A percentile compares a stretch with the other conserved stretches of the same genome.
phyloP scores from a whole-genome alignment of 2,888 invertebrate species.

The Agonopterix subpropinquella region DNA sequence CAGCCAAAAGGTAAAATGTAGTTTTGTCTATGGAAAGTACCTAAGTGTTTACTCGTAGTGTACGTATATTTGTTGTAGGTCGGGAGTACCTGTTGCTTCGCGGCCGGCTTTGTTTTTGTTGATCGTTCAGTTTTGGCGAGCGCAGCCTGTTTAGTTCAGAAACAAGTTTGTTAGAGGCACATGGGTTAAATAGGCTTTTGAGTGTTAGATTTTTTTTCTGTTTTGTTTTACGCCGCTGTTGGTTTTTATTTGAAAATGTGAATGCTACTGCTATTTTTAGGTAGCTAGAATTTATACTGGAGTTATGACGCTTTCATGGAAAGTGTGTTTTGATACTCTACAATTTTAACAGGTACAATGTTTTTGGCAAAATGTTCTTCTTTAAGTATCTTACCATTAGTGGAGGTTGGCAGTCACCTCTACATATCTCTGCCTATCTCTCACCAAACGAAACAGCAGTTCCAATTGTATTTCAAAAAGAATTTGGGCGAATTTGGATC shows the following conservation, averaged over 20 bases:
- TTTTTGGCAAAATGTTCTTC: too few relatives aligned
- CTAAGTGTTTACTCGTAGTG: neutral
- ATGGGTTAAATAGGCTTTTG: slow-evolving; percentile 11
- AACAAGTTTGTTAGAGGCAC: slow-evolving; percentile 32
- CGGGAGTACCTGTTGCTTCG: slow-evolving; percentile 45
- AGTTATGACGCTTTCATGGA: too few relatives aligned
- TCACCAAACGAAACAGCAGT: too few relatives aligned
- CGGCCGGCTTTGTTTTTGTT: slow-evolving; percentile 54
- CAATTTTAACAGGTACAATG: too few relatives aligned
- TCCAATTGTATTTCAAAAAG: too few relatives aligned
- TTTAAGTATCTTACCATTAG: too few relatives aligned
- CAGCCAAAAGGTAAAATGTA: neutral
- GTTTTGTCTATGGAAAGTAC: neutral
- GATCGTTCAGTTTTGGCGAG: slow-evolving; percentile 29
- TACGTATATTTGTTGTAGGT: slow-evolving; percentile 19
- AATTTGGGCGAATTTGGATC: too few relatives aligned
- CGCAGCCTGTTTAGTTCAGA: slow-evolving; percentile 13
- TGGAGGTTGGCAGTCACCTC: too few relatives aligned
- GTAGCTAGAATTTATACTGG: too few relatives aligned
- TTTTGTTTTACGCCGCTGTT: neutral
- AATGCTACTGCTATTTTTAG: too few relatives aligned
- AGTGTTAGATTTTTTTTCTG: slow-evolving; percentile 13
- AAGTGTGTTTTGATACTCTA: too few relatives aligned
- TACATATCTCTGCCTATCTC: too few relatives aligned
- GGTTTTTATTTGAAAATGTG: neutral